Evolutionary conservation across 1,140 invertebrate species (phyloP).

Genomic region (Akabosia matsudoensis): DNA sequence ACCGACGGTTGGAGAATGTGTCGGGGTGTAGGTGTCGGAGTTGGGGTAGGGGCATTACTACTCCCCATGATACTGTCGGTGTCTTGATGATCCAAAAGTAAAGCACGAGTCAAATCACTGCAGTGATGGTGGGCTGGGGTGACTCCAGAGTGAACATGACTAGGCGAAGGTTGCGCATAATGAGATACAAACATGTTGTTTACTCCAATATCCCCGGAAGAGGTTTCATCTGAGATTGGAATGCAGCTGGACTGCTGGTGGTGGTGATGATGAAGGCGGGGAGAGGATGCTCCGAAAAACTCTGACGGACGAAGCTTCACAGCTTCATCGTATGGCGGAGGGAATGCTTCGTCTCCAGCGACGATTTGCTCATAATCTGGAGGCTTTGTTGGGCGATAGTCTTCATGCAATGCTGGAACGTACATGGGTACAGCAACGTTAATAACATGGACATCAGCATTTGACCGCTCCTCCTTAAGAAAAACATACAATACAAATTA

Average conservation of each 20-base stretch:
- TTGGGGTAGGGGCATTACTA: background rate
- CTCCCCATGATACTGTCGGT: background rate
- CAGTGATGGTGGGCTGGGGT: background rate
- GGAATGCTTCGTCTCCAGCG: conserved; percentile 54
- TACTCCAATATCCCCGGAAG: no score
- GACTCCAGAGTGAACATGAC: background rate
- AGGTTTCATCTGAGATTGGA: no score
- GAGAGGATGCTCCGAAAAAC: conserved; percentile 12
- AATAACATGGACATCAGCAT: conserved; percentile 41
- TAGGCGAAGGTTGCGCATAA: background rate
- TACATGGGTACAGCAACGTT: conserved; percentile 46
- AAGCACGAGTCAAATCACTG: background rate
- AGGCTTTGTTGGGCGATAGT: conserved; percentile 55
- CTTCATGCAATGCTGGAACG: conserved; percentile 41
- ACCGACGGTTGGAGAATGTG: no score
- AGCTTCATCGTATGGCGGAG: conserved; percentile 69
- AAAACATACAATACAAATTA: background rate
- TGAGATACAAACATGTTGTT: background rate
- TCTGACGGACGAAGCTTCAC: conserved; percentile 63
- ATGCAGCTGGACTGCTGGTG: no score
- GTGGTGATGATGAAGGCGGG: no score
- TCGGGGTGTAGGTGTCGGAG: background rate
- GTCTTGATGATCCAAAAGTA: background rate
- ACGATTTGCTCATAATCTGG: conserved; percentile 69
- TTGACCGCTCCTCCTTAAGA: conserved; percentile 38